These are phyloP conservation scores for Erebia epiphron DNA, from an alignment of 2,888 invertebrate species.

Conservation along the genomic window DNA sequence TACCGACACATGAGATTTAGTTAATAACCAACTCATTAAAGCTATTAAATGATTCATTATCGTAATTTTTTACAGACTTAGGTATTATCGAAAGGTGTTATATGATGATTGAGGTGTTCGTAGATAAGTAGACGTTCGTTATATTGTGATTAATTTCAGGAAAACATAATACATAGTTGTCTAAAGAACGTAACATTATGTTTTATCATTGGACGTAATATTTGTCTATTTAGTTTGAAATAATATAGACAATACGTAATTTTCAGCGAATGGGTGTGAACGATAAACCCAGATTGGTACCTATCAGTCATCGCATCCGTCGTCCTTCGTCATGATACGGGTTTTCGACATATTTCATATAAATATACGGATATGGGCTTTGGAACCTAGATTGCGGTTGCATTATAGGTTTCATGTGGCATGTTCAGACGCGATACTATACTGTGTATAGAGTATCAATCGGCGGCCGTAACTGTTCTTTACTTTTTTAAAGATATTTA, in stretches of 20 bases:
- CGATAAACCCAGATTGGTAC: conserved; percentile 22
- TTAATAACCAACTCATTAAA: background rate
- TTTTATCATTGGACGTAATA: background rate
- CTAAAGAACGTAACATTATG: background rate
- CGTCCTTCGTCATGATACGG: conserved; percentile 49
- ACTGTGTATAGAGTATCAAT: background rate
- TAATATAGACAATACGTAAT: background rate
- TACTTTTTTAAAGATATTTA: background rate
- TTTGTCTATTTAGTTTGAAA: background rate
- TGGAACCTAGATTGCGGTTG: conserved; percentile 48
- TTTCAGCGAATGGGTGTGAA: conserved; percentile 25
- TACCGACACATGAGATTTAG: background rate
- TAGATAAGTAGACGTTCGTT: background rate
- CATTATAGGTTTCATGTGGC: conserved; percentile 39
- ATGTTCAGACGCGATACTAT: conserved; percentile 27
- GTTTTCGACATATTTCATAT: conserved; percentile 51
- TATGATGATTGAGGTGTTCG: background rate
- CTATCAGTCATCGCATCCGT: conserved; percentile 46
- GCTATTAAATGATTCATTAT: conserved; percentile 14
- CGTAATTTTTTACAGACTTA: conserved; percentile 6
- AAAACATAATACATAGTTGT: background rate
- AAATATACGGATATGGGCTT: conserved; percentile 59
- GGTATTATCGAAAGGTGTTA: background rate
- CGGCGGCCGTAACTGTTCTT: background rate
- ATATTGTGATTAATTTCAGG: background rate